A percentile compares a stretch with the other conserved stretches of the same genome.
These are phyloP conservation scores for Gallinago undulata DNA, from an alignment of 2,113 vertebrate genomes.

Conservation along the genomic window DNA sequence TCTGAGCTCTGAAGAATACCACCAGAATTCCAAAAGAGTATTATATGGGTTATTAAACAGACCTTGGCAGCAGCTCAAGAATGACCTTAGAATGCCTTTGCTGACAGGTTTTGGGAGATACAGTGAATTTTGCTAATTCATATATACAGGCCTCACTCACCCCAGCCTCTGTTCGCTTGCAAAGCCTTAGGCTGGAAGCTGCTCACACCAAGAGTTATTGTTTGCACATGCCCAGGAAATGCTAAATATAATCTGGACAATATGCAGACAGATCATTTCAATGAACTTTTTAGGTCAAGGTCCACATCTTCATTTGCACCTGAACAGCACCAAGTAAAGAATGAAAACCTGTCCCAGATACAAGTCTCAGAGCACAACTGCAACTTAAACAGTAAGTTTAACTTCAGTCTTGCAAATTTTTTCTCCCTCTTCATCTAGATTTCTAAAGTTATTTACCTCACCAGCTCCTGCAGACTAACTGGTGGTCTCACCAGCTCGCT, in stretches of 20 bases:
- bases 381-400: neutral
- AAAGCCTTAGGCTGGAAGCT: constrained; percentile 19
- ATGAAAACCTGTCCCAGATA: neutral
- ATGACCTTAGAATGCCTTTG: neutral
- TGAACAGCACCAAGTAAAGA: neutral
- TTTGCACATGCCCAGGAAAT: neutral
- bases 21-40: neutral
- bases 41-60: neutral
- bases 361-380: neutral
- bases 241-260: constrained; percentile 23
- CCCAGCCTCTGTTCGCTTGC: neutral
- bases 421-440: neutral
- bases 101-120: neutral
- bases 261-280: neutral
- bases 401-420: neutral
- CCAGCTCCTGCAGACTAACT: neutral
- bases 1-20: neutral
- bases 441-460: neutral
- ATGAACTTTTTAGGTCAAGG: neutral
- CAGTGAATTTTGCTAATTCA: neutral
- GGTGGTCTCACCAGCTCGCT: neutral
- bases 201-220: neutral
- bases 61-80: neutral
- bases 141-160: neutral
- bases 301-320: neutral